Conservation (phyloP, 1,140 invertebrate species). For the Listronotus oregonensis region DNA sequence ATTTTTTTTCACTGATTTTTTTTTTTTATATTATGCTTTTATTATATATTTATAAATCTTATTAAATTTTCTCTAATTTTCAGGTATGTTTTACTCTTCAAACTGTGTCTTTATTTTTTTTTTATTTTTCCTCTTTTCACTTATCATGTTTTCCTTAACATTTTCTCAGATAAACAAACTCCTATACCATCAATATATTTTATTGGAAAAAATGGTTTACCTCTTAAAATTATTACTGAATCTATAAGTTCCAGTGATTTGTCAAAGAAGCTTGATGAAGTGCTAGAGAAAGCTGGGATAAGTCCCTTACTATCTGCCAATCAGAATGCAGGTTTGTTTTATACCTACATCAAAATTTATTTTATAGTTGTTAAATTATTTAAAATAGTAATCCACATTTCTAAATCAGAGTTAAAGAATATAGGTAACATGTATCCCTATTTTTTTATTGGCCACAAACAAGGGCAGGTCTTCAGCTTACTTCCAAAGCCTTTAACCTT, state of each 20-base stretch:
- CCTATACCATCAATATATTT: slow-evolving; percentile 85
- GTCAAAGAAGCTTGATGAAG: slow-evolving; percentile 60
- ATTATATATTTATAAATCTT: too few relatives aligned
- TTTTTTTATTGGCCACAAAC: too few relatives aligned
- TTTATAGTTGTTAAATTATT: not conserved
- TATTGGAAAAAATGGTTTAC: slow-evolving; percentile 76
- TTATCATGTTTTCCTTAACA: slow-evolving; percentile 34
- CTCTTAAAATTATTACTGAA: slow-evolving; percentile 76
- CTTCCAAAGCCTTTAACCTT: too few relatives aligned
- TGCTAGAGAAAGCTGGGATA: slow-evolving; percentile 55
- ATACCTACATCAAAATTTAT: slow-evolving; percentile 7
- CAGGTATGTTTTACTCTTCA: too few relatives aligned
- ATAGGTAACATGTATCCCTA: too few relatives aligned
- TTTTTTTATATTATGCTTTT: too few relatives aligned
- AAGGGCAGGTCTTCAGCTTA: too few relatives aligned
- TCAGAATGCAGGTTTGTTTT: slow-evolving; percentile 30
- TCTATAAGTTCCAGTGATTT: slow-evolving; percentile 58
- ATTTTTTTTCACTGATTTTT: too few relatives aligned
- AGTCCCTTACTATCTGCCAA: slow-evolving; percentile 8
- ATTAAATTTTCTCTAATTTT: too few relatives aligned
- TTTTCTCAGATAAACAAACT: slow-evolving; percentile 74
- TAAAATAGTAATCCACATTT: too few relatives aligned
- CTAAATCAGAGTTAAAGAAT: too few relatives aligned
- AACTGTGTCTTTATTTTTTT: too few relatives aligned
- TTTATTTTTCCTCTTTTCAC: not conserved